These are phyloP conservation scores for Agonopterix heracliana DNA, from an alignment of 2,888 invertebrate genomes.

Conservation along the genomic window DNA sequence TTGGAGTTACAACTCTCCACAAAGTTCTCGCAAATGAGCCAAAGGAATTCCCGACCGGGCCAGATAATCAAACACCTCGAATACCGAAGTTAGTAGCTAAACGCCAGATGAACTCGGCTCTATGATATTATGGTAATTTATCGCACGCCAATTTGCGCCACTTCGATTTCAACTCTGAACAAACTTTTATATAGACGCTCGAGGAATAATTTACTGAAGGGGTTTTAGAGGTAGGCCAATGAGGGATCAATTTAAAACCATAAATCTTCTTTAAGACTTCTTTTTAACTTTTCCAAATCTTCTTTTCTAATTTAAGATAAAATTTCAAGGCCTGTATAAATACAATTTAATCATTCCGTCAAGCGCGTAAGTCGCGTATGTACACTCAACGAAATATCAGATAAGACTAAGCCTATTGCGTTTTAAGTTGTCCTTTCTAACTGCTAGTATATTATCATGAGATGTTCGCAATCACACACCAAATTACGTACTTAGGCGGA, in stretches of 20 bases:
- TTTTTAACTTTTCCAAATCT: slow-evolving; percentile 23
- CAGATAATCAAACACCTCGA: slow-evolving; percentile 67
- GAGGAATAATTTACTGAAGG: slow-evolving; percentile 41
- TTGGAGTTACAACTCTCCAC: slow-evolving; percentile 33
- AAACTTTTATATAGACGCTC: slow-evolving; percentile 48
- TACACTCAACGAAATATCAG: slow-evolving; percentile 49
- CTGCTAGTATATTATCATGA: slow-evolving; percentile 37
- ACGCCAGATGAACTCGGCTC: slow-evolving; percentile 69
- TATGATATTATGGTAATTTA: slow-evolving; percentile 72
- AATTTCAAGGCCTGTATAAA: slow-evolving; percentile 29
- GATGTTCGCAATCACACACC: slow-evolving; percentile 69
- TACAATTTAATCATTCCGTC: slow-evolving; percentile 33
- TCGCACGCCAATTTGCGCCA: slow-evolving; percentile 62
- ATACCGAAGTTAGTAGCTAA: slow-evolving; percentile 61
- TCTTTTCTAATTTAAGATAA: slow-evolving; percentile 20
- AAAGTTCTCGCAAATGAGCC: slow-evolving; percentile 58
- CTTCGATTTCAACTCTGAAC: slow-evolving; percentile 54
- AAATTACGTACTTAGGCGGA: slow-evolving; percentile 69
- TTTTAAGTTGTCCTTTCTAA: slow-evolving; percentile 57
- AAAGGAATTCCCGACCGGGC: slow-evolving; percentile 49
- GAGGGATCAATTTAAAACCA: slow-evolving; percentile 41
- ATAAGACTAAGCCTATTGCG: slow-evolving; percentile 66
- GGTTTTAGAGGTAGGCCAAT: slow-evolving; percentile 32
- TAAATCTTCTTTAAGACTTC: slow-evolving; percentile 26
- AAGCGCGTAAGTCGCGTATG: slow-evolving; percentile 41